These are phyloP conservation scores for Equus quagga DNA, from an alignment of 2,113 vertebrate genomes.

Conservation along the genomic window DNA sequence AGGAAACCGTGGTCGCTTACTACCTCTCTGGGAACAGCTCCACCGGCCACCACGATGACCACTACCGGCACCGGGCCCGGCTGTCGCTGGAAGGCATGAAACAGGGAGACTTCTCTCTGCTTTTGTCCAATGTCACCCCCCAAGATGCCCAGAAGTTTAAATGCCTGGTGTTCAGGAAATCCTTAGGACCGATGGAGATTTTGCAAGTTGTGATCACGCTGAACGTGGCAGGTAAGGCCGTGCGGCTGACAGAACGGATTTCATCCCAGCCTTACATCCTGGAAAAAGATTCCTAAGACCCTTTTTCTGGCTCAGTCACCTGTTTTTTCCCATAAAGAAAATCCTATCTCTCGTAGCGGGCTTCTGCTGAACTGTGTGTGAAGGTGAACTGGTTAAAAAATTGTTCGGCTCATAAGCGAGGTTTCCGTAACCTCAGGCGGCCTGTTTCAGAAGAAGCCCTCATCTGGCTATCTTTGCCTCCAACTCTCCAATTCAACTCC, in stretches of 20 bases:
- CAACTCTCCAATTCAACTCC: not conserved
- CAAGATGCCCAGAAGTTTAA: constrained; percentile 73
- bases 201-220: constrained; percentile 62
- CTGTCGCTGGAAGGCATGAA: constrained; percentile 75
- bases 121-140: constrained; percentile 77
- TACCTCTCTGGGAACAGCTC: constrained; percentile 70
- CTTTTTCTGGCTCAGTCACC: rapidly evolving
- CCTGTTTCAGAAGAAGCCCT: not conserved
- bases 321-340: not conserved
- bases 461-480: not conserved
- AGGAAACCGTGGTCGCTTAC: constrained; percentile 51
- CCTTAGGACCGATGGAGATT: rapidly evolving
- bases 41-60: not conserved
- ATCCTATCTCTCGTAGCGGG: rapidly evolving
- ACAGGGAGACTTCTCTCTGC: constrained; percentile 82
- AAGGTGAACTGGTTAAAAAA: not conserved
- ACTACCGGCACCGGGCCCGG: constrained; percentile 77
- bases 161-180: constrained; percentile 78
- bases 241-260: rapidly evolving
- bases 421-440: rapidly evolving
- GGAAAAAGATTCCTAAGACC: rapidly evolving
- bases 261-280: rapidly evolving
- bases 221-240: constrained; percentile 85
- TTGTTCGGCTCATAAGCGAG: rapidly evolving
- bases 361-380: rapidly evolving